Conservation (phyloP, 1,140 invertebrate species). For the Cydia pomonella region DNA sequence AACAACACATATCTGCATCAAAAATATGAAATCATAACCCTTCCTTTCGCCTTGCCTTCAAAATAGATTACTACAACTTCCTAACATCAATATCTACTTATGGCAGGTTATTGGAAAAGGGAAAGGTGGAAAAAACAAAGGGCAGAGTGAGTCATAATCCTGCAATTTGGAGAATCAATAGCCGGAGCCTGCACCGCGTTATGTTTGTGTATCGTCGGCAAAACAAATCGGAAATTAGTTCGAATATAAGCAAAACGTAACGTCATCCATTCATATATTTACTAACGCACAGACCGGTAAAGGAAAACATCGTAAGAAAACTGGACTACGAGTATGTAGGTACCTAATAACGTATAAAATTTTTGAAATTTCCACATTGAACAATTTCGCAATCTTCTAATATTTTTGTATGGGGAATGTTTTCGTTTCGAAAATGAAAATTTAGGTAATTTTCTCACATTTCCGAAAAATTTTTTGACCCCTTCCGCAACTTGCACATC, state of each 20-base stretch:
- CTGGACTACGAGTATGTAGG: no score
- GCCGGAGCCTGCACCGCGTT: slow-evolving; percentile 48
- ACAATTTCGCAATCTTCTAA: no score
- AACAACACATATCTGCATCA: no score
- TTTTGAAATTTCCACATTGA: no score
- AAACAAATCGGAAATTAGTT: slow-evolving; percentile 26
- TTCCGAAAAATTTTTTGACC: no score
- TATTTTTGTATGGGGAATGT: no score
- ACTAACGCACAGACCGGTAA: neutral
- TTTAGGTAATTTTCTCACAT: no score
- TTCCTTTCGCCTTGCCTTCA: neutral
- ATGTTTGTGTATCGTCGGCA: slow-evolving; percentile 48
- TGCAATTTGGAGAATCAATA: slow-evolving; percentile 72
- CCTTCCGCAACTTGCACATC: no score
- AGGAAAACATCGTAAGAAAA: no score
- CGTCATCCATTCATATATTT: neutral
- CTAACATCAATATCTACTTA: slow-evolving; percentile 4
- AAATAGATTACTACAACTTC: neutral
- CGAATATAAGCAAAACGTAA: neutral
- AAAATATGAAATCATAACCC: neutral
- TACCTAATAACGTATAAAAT: no score
- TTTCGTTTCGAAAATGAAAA: no score
- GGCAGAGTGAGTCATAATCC: slow-evolving; percentile 62
- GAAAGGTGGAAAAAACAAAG: slow-evolving; percentile 28
- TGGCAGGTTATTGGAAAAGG: neutral